Conservation (phyloP, 1,140 invertebrate species). For the Temnothorax longispinosus region DNA sequence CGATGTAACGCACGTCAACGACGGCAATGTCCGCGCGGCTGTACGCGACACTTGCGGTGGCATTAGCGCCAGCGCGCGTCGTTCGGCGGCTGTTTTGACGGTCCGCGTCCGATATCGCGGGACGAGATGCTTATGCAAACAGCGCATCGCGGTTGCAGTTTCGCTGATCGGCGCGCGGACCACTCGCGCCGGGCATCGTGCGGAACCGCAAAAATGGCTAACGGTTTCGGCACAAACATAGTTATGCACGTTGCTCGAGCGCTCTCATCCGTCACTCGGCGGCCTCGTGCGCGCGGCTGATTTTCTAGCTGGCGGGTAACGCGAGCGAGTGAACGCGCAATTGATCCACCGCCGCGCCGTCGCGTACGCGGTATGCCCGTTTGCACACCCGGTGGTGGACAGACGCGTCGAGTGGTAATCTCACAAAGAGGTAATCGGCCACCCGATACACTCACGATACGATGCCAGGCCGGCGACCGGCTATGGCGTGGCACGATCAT, state of each 20-base stretch:
- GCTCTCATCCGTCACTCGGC: constrained; percentile 8
- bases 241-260: constrained; percentile 38
- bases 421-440: constrained; percentile 45
- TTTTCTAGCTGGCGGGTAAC: constrained; percentile 51
- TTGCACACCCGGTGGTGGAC: constrained; percentile 46
- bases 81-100: background rate
- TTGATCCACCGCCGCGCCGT: constrained; percentile 14
- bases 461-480: constrained; percentile 1
- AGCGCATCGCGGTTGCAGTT: constrained; percentile 47
- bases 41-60: constrained; percentile 14
- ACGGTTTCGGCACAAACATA: constrained; percentile 41
- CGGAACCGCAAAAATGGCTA: constrained; percentile 61
- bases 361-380: constrained; percentile 15
- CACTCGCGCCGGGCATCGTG: constrained; percentile 36
- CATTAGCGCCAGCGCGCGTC: background rate
- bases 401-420: constrained; percentile 37
- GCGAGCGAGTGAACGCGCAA: background rate
- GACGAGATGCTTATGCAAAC: constrained; percentile 48
- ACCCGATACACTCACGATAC: background rate
- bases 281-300: background rate
- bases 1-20: background rate
- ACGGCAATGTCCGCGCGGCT: background rate
- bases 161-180: constrained; percentile 41
- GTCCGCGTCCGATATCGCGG: background rate
- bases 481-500: constrained; percentile 31